Evolutionary conservation across 2,888 invertebrate species (phyloP).

Genomic region (Brachypalpus laphriformis): DNA sequence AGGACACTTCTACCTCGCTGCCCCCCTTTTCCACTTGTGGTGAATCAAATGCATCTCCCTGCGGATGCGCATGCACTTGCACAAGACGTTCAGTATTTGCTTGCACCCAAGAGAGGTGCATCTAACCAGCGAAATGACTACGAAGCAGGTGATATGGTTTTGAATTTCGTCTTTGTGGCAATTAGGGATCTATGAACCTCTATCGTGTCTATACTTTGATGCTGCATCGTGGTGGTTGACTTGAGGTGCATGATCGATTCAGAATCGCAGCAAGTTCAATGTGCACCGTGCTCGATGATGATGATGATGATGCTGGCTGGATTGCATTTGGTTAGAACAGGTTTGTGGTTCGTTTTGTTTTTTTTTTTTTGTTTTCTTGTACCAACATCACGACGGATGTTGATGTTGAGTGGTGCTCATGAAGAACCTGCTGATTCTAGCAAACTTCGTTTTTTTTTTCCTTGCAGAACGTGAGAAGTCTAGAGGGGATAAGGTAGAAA

Average conservation of each 20-base stretch:
- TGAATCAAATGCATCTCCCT: constrained; percentile 37
- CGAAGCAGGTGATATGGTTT: constrained; percentile 71
- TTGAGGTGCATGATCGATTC: constrained; percentile 72
- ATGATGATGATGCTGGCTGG: constrained; percentile 13
- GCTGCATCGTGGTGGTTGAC: constrained; percentile 10
- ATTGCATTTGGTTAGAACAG: constrained; percentile 62
- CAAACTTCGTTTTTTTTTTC: background rate
- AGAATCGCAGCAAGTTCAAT: constrained; percentile 72
- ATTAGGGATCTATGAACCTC: constrained; percentile 68
- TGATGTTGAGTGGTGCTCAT: constrained; percentile 41
- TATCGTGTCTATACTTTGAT: constrained; percentile 53
- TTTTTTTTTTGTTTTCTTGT: background rate
- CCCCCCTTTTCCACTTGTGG: constrained; percentile 10
- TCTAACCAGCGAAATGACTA: constrained; percentile 43
- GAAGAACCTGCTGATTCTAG: constrained; percentile 55
- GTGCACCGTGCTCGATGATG: constrained; percentile 57
- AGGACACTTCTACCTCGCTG: background rate
- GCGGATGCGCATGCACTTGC: constrained; percentile 44
- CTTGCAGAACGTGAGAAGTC: constrained; percentile 49
- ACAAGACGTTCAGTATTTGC: constrained; percentile 52
- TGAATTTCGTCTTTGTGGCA: constrained; percentile 66
- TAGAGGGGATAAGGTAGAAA: background rate
- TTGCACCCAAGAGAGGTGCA: constrained; percentile 5
- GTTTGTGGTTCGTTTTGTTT: constrained; percentile 43
- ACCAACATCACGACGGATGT: constrained; percentile 57